Evolutionary conservation across 2,797 vertebrate genomes (phyloP).

Genomic region (Podarcis lilfordi): DNA sequence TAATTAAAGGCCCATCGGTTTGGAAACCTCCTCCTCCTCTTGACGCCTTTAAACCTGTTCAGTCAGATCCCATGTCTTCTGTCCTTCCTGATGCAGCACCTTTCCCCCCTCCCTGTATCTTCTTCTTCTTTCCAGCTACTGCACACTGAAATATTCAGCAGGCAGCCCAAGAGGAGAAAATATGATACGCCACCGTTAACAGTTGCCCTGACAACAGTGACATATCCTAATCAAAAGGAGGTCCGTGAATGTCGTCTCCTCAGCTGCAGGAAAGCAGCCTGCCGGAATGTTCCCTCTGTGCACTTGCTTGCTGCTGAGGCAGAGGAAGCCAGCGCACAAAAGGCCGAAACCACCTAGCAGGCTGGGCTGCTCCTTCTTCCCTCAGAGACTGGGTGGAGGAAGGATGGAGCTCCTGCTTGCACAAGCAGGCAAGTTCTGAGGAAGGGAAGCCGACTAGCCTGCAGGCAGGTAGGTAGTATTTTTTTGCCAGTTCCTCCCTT

Average conservation of each 20-base stretch:
- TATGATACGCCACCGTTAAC: slow-evolving; percentile 76
- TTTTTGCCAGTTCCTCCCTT: slow-evolving; percentile 47
- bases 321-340: not conserved
- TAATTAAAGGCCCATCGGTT: slow-evolving; percentile 59
- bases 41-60: slow-evolving; percentile 62
- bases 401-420: slow-evolving; percentile 53
- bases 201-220: slow-evolving; percentile 89
- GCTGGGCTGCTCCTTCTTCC: slow-evolving; percentile 63
- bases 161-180: slow-evolving; percentile 74
- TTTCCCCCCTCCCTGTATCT: slow-evolving; percentile 38
- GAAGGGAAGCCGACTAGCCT: slow-evolving; percentile 46
- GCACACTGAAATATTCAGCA: slow-evolving; percentile 82
- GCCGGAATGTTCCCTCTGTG: slow-evolving; percentile 58
- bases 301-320: slow-evolving; percentile 25
- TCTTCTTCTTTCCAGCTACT: slow-evolving; percentile 57
- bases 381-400: slow-evolving; percentile 46
- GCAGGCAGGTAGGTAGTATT: slow-evolving; percentile 28
- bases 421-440: slow-evolving; percentile 48
- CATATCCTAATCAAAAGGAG: slow-evolving; percentile 72
- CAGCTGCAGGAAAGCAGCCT: slow-evolving; percentile 63
- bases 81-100: slow-evolving; percentile 61
- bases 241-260: slow-evolving; percentile 61
- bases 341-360: slow-evolving; percentile 45
- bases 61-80: slow-evolving; percentile 59
- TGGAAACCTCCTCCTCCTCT: slow-evolving; percentile 41